Conservation (phyloP, 1,140 invertebrate genomes). For the Dinoponera quadriceps region DNA sequence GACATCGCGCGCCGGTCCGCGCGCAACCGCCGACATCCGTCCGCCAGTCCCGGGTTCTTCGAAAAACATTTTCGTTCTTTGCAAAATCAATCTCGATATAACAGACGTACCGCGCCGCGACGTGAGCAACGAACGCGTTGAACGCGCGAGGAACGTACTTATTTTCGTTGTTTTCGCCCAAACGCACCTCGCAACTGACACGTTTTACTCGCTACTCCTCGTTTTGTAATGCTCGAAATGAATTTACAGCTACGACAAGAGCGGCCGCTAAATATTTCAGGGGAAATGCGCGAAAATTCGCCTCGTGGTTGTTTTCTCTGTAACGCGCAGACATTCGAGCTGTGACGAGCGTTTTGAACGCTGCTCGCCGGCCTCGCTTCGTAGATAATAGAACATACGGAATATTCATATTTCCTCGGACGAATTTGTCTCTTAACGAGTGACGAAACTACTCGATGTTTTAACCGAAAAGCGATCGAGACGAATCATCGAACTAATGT, state of each 20-base stretch:
- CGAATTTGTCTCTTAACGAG: too few species aligned
- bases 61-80: constrained; percentile 49
- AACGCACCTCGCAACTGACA: constrained; percentile 54
- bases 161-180: constrained; percentile 57
- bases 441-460: too few species aligned
- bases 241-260: constrained; percentile 57
- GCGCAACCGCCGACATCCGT: not conserved
- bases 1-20: constrained; percentile 24
- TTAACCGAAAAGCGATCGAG: too few species aligned
- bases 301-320: constrained; percentile 40
- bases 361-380: not conserved
- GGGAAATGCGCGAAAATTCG: constrained; percentile 48
- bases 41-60: constrained; percentile 7
- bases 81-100: constrained; percentile 51
- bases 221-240: constrained; percentile 60
- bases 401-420: not conserved
- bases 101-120: constrained; percentile 27
- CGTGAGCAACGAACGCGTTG: constrained; percentile 31
- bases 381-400: not conserved
- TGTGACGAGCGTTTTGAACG: constrained; percentile 43
- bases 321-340: constrained; percentile 15
- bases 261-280: constrained; percentile 53
- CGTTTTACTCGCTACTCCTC: constrained; percentile 47
- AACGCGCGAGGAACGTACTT: constrained; percentile 51
- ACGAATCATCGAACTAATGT: too few species aligned